Conservation (phyloP, 1,140 invertebrate genomes). For the Aphaenogaster floridana region DNA sequence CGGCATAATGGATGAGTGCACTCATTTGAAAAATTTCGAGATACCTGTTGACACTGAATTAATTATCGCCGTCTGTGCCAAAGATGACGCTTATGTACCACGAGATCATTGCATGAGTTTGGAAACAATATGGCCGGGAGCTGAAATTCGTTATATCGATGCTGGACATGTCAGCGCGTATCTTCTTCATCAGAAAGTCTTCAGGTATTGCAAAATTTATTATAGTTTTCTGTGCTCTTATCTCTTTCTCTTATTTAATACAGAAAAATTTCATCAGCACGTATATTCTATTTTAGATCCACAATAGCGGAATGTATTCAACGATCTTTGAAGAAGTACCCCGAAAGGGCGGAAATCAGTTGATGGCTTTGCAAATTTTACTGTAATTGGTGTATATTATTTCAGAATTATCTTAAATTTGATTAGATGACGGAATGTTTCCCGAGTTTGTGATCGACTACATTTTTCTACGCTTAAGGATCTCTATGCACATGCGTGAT, state of each 20-base stretch:
- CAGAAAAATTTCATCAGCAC: neutral
- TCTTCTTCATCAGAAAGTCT: conserved; percentile 94
- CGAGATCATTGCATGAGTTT: conserved; percentile 93
- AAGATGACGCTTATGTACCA: conserved; percentile 97
- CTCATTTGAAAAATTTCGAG: conserved; percentile 97
- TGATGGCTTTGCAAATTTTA: conserved; percentile 71
- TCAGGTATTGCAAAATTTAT: conserved; percentile 89
- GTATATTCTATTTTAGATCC: conserved; percentile 77
- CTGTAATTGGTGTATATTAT: neutral
- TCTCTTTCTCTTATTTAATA: neutral
- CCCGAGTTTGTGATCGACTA: conserved; percentile 10
- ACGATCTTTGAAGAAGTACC: conserved; percentile 87
- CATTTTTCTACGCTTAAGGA: neutral
- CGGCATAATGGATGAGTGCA: conserved; percentile 99
- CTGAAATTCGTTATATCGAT: conserved; percentile 94
- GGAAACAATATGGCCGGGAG: conserved; percentile 96
- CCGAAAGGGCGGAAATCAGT: conserved; percentile 74
- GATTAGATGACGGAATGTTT: conserved; percentile 16
- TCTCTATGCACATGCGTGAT: neutral
- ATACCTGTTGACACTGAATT: conserved; percentile 94
- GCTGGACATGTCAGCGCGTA: conserved; percentile 97
- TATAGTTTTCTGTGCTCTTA: neutral
- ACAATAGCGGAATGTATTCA: conserved; percentile 87
- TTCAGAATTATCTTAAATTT: conserved; percentile 18
- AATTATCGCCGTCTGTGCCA: conserved; percentile 95